Base-by-base conservation (phyloP, 2,888 invertebrate species). In the Heliconius charithonia region DNA sequence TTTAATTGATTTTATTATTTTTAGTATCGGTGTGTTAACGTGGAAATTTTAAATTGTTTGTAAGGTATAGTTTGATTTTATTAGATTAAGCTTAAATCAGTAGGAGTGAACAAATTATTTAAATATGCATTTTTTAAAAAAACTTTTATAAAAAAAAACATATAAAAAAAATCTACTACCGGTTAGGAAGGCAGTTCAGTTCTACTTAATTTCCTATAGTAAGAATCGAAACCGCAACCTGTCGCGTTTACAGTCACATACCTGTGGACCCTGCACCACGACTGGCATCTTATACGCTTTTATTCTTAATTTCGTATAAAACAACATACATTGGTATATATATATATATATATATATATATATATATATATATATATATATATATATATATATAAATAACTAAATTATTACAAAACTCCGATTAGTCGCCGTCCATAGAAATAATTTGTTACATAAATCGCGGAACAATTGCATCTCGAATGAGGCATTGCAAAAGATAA, bases 401-500 rank as follows among this genome's bases (percentile, higher is more conserved):
- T 37, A 73, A 37, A 25, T 74, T n/a, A 56, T 74, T 75, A 65
- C 77, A 72, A 77, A 72, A 77, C 37, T 4, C 32, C 72, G 65
- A 63, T 74, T 41, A 32, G n/a, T 19, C 71, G 56, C 22, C n/a
- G n/a, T 72, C 71, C n/a, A n/a, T 59, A 32, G 32, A 59, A 74
- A 74, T 37, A 25, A 63, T 27, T 74, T 65, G 65, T 77, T 77
- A 77, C 72, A 73, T 73, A 73, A 77, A 67, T 67, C 41, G 25
- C 41, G 37, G 67, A 66, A 73, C 73, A 73, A 73, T 77, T 67
- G 67, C 73, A 59, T 67, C 29, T 45, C 66, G 41, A 74, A 74
- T 77, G 66, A 32, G 37, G 29, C 73, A 67, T 77, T 72, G 59
- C 73, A 59, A 77, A 77, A 74, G 66, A 65, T 77, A 65, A 45